These are phyloP conservation scores for Adelges cooleyi DNA, from an alignment of 1,140 invertebrate species.

Conservation along the genomic window DNA sequence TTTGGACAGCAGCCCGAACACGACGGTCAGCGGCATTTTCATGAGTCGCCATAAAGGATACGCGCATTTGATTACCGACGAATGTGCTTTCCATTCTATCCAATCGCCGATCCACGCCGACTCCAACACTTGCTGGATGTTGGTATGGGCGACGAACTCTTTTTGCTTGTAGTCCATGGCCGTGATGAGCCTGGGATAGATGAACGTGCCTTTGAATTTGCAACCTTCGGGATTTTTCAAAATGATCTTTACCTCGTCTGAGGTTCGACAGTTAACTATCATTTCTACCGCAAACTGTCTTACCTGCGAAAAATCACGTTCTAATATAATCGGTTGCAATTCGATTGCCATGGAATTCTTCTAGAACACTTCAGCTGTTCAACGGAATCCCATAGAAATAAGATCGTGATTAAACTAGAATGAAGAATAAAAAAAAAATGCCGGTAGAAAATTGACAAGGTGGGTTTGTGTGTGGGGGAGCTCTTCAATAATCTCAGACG, in stretches of 20 bases:
- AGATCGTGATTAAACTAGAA: too few relatives aligned
- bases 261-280: slow-evolving; percentile 48
- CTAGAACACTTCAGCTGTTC: too few relatives aligned
- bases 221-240: slow-evolving; percentile 43
- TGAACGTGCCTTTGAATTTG: slow-evolving; percentile 38
- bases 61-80: slow-evolving; percentile 35
- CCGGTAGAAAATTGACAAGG: too few relatives aligned
- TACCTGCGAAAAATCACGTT: slow-evolving; percentile 37
- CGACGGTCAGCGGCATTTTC: slow-evolving; percentile 40
- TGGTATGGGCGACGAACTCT: slow-evolving; percentile 60
- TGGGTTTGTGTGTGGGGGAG: too few relatives aligned
- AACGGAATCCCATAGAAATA: too few relatives aligned
- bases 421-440: too few relatives aligned
- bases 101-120: slow-evolving; percentile 46
- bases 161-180: slow-evolving; percentile 62
- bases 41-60: slow-evolving; percentile 39
- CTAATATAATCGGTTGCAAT: too few relatives aligned
- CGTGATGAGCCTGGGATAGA: slow-evolving; percentile 50
- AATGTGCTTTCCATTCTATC: slow-evolving; percentile 44
- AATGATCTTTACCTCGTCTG: slow-evolving; percentile 54
- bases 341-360: too few relatives aligned
- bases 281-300: slow-evolving; percentile 52
- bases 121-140: slow-evolving; percentile 50
- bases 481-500: too few relatives aligned
- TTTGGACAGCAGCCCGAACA: slow-evolving; percentile 41